A percentile compares a stretch with the other conserved stretches of the same genome.
Conservation (phyloP, 2,113 vertebrate species). For the Strix aluco region DNA sequence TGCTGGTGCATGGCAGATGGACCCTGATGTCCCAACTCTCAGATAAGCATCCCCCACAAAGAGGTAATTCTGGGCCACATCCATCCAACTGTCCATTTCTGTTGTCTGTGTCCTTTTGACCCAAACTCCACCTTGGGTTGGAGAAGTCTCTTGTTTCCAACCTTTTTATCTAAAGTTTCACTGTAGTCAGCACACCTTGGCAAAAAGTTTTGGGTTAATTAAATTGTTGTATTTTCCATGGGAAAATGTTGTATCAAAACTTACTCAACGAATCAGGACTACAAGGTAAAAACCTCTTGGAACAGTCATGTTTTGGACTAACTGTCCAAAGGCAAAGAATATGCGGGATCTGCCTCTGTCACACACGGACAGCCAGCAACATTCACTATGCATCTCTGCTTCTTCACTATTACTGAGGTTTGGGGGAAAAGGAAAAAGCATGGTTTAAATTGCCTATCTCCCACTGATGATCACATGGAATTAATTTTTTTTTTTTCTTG, state of each 20-base stretch:
- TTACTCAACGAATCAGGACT: background rate
- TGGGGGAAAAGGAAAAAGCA: background rate
- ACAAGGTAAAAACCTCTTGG: background rate
- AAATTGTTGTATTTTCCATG: background rate
- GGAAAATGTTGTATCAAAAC: background rate
- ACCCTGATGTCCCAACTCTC: background rate
- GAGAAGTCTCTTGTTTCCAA: background rate
- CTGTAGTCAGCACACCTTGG: background rate
- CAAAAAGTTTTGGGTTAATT: background rate
- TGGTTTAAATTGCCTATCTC: background rate
- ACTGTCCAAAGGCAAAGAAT: background rate
- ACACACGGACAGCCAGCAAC: background rate
- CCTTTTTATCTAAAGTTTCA: background rate
- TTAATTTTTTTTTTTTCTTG: background rate
- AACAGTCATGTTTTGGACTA: background rate
- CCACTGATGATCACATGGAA: background rate
- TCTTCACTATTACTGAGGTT: background rate
- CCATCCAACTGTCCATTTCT: background rate
- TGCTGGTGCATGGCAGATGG: background rate
- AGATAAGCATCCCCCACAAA: rapidly evolving
- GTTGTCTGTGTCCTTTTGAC: background rate
- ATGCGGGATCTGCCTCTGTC: background rate
- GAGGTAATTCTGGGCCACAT: background rate
- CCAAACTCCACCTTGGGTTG: background rate
- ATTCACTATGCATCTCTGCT: background rate